Conservation (phyloP, 2,888 invertebrate species). For the Therioaphis trifolii region DNA sequence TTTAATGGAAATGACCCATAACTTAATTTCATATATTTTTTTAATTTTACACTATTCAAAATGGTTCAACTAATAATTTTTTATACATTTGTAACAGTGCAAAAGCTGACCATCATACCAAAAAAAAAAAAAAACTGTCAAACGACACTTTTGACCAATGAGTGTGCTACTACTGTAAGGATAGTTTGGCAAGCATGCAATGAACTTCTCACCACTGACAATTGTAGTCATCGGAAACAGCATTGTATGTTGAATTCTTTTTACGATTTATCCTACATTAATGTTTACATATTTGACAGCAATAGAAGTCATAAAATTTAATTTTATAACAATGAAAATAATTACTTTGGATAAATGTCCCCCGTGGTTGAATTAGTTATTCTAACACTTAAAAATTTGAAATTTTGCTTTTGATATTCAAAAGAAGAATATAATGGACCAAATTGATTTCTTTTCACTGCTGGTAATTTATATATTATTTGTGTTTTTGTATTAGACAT, state of each 20-base stretch:
- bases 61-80: too few relatives aligned
- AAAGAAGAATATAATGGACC: conserved; percentile 23
- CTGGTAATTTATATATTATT: conserved; percentile 37
- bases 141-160: too few relatives aligned
- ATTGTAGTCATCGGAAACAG: not conserved
- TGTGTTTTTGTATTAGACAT: conserved; percentile 18
- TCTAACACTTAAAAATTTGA: conserved; percentile 7
- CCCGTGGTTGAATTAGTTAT: conserved; percentile 43
- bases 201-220: conserved; percentile 30
- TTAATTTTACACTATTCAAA: too few relatives aligned
- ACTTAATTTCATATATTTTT: too few relatives aligned
- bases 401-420: conserved; percentile 42
- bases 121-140: too few relatives aligned
- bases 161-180: too few relatives aligned
- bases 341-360: conserved; percentile 58
- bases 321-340: not conserved
- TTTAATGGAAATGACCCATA: too few relatives aligned
- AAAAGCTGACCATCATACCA: too few relatives aligned
- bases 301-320: not conserved
- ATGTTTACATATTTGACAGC: conserved; percentile 22
- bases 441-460: conserved; percentile 40
- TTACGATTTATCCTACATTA: conserved; percentile 39
- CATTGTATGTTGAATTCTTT: conserved; percentile 33
- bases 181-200: conserved; percentile 1
- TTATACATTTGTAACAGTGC: too few relatives aligned